Base-by-base conservation (phyloP, 2,888 invertebrate genomes). In the Archaeoteleia sp. region DNA sequence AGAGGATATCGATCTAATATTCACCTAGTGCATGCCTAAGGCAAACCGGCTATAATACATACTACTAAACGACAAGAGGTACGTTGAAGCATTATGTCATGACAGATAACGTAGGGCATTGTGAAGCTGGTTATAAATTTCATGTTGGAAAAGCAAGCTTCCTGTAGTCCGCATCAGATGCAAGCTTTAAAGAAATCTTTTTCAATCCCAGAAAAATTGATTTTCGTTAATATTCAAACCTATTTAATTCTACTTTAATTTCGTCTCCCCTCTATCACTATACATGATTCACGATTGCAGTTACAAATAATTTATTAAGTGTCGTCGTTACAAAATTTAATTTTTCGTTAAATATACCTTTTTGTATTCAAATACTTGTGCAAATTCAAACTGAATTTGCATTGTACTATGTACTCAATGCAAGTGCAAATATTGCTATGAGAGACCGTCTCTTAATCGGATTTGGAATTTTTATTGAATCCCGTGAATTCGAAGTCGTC, bases 141-240 rank as follows among this genome's bases (percentile, higher is more conserved):
- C 51, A 51, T 14, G 51, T 60, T 51, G 39, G 45, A 60, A 60
- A 51, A 60, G 60, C 60, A 60, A 51, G 60, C 60, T 60, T 45
- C 34, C 23, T 27, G 37, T 51, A 51, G 23, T 45, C 37, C 51
- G 60, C 43, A 35, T 51, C 30, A 45, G 30, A 37, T 43, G 35
- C 51, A 14, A 42, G 30, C 34, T 51, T 43, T 35, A 25, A 27
- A 23, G 34, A 25, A 55, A 46, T 35, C 51, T 27, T 53, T 61
- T 39, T 45, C 39, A 1, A 35, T 10, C 30, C 15, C 9, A 10
- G 20, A 29, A 51, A 45, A 45, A 45, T 25, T 51, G 51, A 53
- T 61, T n/a, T n/a, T n/a, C n/a, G n/a, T n/a, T n/a, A n/a, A n/a
- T n/a, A n/a, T n/a, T n/a, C n/a, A n/a, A n/a, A n/a, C n/a, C n/a